Conservation (phyloP, 2,888 invertebrate species). For the Apamea anceps region DNA sequence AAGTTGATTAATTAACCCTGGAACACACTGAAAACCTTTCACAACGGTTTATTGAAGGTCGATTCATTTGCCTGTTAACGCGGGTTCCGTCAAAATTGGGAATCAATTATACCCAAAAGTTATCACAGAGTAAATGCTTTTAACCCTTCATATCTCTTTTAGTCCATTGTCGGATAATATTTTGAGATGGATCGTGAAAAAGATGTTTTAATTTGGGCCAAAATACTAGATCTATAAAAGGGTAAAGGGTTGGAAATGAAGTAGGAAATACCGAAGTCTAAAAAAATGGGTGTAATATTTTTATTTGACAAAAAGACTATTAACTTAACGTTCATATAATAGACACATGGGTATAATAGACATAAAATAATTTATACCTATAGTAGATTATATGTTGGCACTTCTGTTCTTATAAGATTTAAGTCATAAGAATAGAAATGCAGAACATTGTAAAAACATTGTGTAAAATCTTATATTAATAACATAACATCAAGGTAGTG, state of each 20-base stretch:
- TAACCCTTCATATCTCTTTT: conserved; percentile 46
- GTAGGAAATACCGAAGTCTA: background rate
- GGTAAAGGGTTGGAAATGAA: background rate
- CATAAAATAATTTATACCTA: background rate
- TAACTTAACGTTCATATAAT: background rate
- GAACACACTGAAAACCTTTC: conserved; percentile 61
- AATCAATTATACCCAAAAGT: conserved; percentile 63
- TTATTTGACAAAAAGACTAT: background rate
- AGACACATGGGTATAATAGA: background rate
- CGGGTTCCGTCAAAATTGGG: conserved; percentile 50
- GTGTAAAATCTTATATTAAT: background rate
- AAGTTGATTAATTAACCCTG: conserved; percentile 64
- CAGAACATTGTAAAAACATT: background rate
- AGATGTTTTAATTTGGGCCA: conserved; percentile 26
- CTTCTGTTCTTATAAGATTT: conserved; percentile 29
- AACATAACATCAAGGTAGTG: background rate
- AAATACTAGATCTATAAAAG: background rate
- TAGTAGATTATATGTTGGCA: background rate
- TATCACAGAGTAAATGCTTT: conserved; percentile 53
- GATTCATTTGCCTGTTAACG: conserved; percentile 59
- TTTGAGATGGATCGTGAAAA: conserved; percentile 35
- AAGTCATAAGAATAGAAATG: conserved; percentile 39
- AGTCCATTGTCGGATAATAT: conserved; percentile 43
- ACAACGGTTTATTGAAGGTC: conserved; percentile 57
- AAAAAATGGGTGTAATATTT: background rate